phyloP scores from a whole-genome alignment of 2,113 vertebrate genomes.

The Sisor rabdophorus region DNA sequence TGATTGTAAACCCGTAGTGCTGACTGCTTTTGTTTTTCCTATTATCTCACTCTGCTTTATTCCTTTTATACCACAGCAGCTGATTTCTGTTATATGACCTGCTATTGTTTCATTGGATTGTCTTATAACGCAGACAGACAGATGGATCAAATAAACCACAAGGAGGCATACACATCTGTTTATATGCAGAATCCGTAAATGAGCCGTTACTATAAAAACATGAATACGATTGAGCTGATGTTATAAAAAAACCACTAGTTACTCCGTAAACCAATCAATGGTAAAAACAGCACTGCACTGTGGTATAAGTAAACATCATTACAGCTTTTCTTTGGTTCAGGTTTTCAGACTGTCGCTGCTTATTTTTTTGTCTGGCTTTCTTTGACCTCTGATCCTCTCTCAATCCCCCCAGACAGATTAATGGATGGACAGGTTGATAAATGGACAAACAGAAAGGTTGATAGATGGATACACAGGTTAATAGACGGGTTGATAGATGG shows the following conservation, averaged over 20 bases:
- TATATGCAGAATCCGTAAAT: no score
- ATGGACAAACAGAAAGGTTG: no score
- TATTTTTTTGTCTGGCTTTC: background rate
- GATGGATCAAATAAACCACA: no score
- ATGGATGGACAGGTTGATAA: no score
- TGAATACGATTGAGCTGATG: background rate
- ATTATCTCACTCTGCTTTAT: background rate
- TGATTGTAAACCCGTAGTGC: background rate
- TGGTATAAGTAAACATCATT: background rate
- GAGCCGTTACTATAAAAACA: no score
- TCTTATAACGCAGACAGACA: no score
- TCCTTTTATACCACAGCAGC: background rate
- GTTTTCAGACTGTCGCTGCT: slow-evolving; percentile 3
- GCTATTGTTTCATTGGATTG: no score
- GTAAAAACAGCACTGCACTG: background rate
- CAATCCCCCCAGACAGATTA: no score
- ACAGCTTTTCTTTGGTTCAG: background rate
- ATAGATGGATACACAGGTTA: no score
- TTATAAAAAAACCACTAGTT: background rate
- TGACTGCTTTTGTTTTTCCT: background rate
- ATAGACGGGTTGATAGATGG: no score
- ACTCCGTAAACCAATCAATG: background rate
- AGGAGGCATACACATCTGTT: no score
- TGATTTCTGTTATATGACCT: no score
- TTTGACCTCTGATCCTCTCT: background rate